Evolutionary conservation across 2,888 invertebrate species (phyloP).

Genomic region (Andrena fulva): DNA sequence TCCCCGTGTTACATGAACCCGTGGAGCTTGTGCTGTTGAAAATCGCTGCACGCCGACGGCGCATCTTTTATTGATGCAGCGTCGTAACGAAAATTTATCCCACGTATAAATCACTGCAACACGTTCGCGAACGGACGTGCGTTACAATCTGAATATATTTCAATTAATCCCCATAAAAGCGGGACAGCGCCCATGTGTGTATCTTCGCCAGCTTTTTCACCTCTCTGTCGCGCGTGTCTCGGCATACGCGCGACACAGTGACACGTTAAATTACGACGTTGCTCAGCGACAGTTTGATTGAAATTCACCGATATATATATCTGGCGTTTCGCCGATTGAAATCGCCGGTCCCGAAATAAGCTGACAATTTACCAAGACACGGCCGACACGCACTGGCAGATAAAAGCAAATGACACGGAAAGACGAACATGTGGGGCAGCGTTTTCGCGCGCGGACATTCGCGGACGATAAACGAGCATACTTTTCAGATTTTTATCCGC

Average conservation of each 20-base stretch:
- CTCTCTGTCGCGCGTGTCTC: neutral
- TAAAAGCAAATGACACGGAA: neutral
- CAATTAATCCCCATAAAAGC: slow-evolving; percentile 56
- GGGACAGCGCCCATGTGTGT: slow-evolving; percentile 9
- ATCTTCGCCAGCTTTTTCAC: neutral
- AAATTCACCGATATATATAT: slow-evolving; percentile 29
- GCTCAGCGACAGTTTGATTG: slow-evolving; percentile 26
- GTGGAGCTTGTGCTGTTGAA: neutral
- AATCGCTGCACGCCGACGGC: slow-evolving; percentile 36
- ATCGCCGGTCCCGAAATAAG: slow-evolving; percentile 11
- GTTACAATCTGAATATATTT: slow-evolving; percentile 50
- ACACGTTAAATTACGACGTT: slow-evolving; percentile 14
- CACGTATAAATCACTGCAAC: slow-evolving; percentile 39
- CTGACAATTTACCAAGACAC: slow-evolving; percentile 1
- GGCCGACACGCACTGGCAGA: neutral
- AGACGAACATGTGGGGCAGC: neutral
- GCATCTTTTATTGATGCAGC: slow-evolving; percentile 41
- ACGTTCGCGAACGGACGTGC: slow-evolving; percentile 33
- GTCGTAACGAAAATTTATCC: slow-evolving; percentile 51
- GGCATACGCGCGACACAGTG: neutral
- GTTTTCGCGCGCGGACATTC: neutral
- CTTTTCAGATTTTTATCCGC: neutral
- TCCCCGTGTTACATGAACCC: neutral
- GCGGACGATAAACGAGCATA: neutral
- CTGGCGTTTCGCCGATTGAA: slow-evolving; percentile 14